Percentiles rank a stretch among this genome's conserved stretches.
Conservation (phyloP, 2,113 vertebrate species). For the Lanius collurio region DNA sequence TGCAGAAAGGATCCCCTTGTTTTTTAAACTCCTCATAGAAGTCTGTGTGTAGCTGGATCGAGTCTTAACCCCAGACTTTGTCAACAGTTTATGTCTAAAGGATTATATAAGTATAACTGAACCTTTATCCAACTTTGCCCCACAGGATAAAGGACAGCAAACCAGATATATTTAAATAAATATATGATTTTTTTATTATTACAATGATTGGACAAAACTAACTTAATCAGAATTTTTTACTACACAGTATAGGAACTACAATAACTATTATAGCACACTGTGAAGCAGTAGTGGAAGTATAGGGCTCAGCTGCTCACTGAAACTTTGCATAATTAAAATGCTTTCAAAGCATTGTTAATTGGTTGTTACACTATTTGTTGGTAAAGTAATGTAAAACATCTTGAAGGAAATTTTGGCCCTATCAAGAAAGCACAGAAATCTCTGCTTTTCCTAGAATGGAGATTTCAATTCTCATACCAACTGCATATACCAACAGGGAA, state of each 20-base stretch:
- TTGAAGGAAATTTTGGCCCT: neutral
- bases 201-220: neutral
- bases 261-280: neutral
- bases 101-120: neutral
- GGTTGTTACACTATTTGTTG: neutral
- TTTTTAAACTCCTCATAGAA: neutral
- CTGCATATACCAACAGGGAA: neutral
- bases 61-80: neutral
- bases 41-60: neutral
- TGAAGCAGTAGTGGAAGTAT: neutral
- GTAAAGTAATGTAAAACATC: neutral
- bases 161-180: neutral
- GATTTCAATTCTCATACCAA: neutral
- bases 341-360: neutral
- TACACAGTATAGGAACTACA: neutral
- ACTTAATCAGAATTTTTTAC: neutral
- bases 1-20: neutral
- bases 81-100: neutral
- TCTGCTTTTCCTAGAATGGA: neutral
- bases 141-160: neutral
- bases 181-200: neutral
- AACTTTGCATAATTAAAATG: neutral
- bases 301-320: neutral
- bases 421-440: neutral
- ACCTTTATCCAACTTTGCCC: neutral